Evolutionary conservation across 2,113 vertebrate genomes (phyloP).

Genomic region (Syngnathus typhle): DNA sequence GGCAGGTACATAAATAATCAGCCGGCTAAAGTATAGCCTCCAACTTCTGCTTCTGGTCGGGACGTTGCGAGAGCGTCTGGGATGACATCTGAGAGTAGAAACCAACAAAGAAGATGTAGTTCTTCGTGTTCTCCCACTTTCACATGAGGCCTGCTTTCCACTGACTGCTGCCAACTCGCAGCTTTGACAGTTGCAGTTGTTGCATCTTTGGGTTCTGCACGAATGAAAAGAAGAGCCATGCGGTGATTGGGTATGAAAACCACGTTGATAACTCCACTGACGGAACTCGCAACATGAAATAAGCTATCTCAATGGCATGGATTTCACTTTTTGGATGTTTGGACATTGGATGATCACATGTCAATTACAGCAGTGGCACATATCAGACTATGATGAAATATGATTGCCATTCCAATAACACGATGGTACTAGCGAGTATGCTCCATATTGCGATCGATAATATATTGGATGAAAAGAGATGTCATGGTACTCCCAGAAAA

Average conservation of each 20-base stretch:
- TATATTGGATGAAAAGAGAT: too few species aligned
- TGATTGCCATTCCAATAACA: background rate
- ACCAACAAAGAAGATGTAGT: slow-evolving; percentile 7
- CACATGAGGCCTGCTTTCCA: slow-evolving; percentile 62
- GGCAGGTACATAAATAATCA: slow-evolving; percentile 75
- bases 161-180: slow-evolving; percentile 60
- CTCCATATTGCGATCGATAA: too few species aligned
- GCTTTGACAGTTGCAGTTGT: slow-evolving; percentile 53
- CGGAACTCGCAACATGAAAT: slow-evolving; percentile 35
- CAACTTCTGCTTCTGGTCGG: slow-evolving; percentile 52
- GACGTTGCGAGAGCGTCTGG: slow-evolving; percentile 43
- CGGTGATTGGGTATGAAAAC: slow-evolving; percentile 65
- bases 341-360: background rate
- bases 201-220: slow-evolving; percentile 54
- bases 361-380: background rate
- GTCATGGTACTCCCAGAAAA: too few species aligned
- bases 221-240: slow-evolving; percentile 57
- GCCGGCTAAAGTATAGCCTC: slow-evolving; percentile 57
- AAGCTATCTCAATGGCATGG: background rate
- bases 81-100: slow-evolving; percentile 60
- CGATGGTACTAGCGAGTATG: background rate
- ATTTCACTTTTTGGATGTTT: background rate
- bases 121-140: slow-evolving; percentile 17
- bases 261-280: slow-evolving; percentile 58
- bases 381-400: background rate